A percentile compares a stretch with the other conserved stretches of the same genome.
Conservation (phyloP, 2,113 vertebrate species). For the Sinocyclocheilus rhinocerous region DNA sequence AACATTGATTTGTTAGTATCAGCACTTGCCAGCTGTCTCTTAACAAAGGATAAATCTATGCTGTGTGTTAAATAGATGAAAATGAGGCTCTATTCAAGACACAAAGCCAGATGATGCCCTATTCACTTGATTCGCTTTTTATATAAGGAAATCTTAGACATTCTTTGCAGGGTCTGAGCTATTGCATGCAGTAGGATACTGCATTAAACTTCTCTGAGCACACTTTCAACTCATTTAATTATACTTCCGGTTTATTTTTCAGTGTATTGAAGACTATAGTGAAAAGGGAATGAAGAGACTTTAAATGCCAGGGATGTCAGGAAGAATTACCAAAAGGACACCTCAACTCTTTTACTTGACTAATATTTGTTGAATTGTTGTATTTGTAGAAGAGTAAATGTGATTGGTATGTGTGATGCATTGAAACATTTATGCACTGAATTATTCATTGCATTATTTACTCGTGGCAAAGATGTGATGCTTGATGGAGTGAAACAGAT, state of each 20-base stretch:
- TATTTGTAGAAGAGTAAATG: neutral
- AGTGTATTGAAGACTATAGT: neutral
- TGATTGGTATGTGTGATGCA: neutral
- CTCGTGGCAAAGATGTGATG: neutral
- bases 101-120: neutral
- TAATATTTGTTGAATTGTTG: neutral
- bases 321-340: neutral
- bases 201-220: neutral
- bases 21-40: neutral
- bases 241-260: neutral
- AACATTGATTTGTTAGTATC: neutral
- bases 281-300: neutral
- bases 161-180: neutral
- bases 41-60: neutral
- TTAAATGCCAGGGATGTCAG: neutral
- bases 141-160: neutral
- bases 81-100: neutral
- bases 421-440: neutral
- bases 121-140: conserved; percentile 1
- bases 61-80: neutral
- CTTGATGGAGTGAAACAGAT: neutral
- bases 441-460: too few relatives aligned
- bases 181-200: neutral
- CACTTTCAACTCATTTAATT: neutral
- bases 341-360: neutral